Evolutionary conservation across 2,797 vertebrate species (phyloP).

Genomic region (Myotis pilosus): DNA sequence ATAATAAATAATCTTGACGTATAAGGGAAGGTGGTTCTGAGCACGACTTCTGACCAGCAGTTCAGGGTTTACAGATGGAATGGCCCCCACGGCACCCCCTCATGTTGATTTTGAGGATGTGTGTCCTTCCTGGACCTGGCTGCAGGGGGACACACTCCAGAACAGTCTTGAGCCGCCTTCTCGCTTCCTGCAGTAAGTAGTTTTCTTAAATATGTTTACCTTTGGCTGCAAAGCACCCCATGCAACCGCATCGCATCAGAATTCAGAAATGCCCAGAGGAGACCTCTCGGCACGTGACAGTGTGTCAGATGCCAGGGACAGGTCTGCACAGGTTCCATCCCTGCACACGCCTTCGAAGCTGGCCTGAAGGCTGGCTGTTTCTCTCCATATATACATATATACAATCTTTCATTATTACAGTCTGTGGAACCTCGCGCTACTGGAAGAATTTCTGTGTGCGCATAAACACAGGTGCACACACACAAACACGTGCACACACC

Average conservation of each 20-base stretch:
- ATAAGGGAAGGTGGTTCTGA: not conserved
- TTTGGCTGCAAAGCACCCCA: not conserved
- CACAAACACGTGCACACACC: not conserved
- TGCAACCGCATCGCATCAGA: not conserved
- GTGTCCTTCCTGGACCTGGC: not conserved
- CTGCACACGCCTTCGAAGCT: not conserved
- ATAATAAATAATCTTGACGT: not conserved
- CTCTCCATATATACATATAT: not conserved
- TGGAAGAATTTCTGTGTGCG: not conserved
- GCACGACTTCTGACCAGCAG: too few species aligned
- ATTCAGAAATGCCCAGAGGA: not conserved
- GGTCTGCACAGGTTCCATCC: not conserved
- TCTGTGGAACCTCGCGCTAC: not conserved
- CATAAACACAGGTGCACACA: accelerated
- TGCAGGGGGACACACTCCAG: accelerated
- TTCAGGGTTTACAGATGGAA: not conserved
- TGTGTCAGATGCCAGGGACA: not conserved
- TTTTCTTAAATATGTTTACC: not conserved
- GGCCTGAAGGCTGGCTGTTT: not conserved
- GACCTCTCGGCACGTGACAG: not conserved
- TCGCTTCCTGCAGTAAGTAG: not conserved
- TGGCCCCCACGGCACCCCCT: accelerated
- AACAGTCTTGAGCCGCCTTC: accelerated
- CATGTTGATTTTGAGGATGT: not conserved
- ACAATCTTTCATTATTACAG: not conserved